Conservation (phyloP, 2,113 vertebrate species). For the Danio rerio region GRCz12tu NC_133190.1:22351001-22351500, state of each 20-base stretch:
- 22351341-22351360: constrained; percentile 67
- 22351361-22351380: constrained; percentile 68
- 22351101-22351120: constrained; percentile 69
- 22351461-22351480: constrained; percentile 68
- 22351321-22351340: constrained; percentile 57
- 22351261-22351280: constrained; percentile 56
- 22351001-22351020: constrained; percentile 78
- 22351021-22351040: constrained; percentile 81
- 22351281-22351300: constrained; percentile 75
- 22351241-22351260: constrained; percentile 69
- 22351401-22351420: constrained; percentile 58
- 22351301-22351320: constrained; percentile 68
- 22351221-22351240: constrained; percentile 61
- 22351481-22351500: constrained; percentile 77
- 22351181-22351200: constrained; percentile 71
- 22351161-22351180: constrained; percentile 65
- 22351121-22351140: constrained; percentile 67
- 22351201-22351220: constrained; percentile 71
- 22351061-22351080: constrained; percentile 67
- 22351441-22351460: constrained; percentile 53
- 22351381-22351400: constrained; percentile 66
- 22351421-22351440: constrained; percentile 22
- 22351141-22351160: constrained; percentile 65
- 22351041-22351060: constrained; percentile 79
- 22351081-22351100: constrained; percentile 65